These are phyloP conservation scores for Hymenopus coronatus DNA, from an alignment of 2,888 invertebrate species.

Conservation along the genomic window DNA sequence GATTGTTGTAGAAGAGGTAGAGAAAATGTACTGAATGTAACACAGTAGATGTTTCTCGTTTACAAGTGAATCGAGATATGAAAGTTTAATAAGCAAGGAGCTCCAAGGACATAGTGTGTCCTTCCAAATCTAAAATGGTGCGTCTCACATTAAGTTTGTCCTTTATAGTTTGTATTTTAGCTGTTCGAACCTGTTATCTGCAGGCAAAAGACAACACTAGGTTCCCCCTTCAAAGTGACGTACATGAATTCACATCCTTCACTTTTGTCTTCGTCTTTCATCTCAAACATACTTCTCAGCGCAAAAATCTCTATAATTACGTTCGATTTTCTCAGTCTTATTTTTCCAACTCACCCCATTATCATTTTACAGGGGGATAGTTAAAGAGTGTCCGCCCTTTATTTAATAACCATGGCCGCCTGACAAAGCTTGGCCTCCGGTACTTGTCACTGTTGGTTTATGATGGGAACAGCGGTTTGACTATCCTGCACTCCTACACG, in stretches of 20 bases:
- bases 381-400: not conserved
- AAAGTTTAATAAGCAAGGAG: not conserved
- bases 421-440: not conserved
- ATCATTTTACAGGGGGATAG: not conserved
- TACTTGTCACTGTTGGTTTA: not conserved
- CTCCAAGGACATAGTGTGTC: not conserved
- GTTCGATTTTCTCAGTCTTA: not conserved
- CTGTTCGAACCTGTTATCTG: not conserved
- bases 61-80: not conserved
- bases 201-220: not conserved
- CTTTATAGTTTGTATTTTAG: not conserved
- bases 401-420: not conserved
- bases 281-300: not conserved
- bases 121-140: not conserved
- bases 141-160: not conserved
- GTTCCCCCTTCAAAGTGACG: not conserved
- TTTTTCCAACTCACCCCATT: not conserved
- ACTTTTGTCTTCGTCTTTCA: not conserved
- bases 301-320: constrained; percentile 3
- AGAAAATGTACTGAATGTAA: no score
- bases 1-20: no score
- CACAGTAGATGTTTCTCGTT: no score
- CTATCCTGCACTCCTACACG: not conserved
- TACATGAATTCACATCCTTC: not conserved
- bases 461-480: not conserved